Evolutionary conservation across 2,113 vertebrate genomes (phyloP).

Genomic region (Dendrocopos noguchii): DNA sequence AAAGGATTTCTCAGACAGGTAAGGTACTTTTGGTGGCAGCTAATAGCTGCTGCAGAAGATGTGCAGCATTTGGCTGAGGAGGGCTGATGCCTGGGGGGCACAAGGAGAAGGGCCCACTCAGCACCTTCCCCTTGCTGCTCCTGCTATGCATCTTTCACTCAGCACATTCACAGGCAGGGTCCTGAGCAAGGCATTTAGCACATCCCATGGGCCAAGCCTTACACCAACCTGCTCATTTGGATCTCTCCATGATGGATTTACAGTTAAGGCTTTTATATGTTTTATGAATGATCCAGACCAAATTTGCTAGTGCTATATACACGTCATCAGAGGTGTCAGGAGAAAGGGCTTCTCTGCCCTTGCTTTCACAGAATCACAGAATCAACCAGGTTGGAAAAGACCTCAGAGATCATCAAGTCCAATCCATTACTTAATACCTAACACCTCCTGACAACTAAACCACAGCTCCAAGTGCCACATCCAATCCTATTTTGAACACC

Average conservation of each 20-base stretch:
- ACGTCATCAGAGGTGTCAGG: rapidly evolving
- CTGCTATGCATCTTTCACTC: not conserved
- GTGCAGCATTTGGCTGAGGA: not conserved
- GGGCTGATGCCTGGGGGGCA: not conserved
- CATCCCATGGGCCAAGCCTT: not conserved
- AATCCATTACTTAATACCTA: too few relatives aligned
- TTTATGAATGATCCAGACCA: not conserved
- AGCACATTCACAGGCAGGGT: rapidly evolving
- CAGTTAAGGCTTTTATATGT: not conserved
- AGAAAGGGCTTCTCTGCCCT: not conserved
- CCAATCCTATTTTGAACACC: too few relatives aligned
- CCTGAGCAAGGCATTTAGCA: not conserved
- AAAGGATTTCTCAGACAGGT: not conserved
- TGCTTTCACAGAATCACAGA: not conserved
- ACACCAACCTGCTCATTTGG: not conserved
- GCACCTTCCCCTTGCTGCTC: not conserved
- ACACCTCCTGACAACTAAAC: too few relatives aligned
- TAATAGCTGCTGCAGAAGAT: not conserved
- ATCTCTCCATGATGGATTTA: not conserved
- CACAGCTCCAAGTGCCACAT: too few relatives aligned
- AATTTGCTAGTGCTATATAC: rapidly evolving
- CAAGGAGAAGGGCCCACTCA: not conserved
- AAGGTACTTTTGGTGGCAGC: not conserved
- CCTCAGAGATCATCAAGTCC: too few relatives aligned
- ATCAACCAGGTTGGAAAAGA: too few relatives aligned